Conservation (phyloP, 2,113 vertebrate genomes). For the Ancistrus triradiatus region DNA sequence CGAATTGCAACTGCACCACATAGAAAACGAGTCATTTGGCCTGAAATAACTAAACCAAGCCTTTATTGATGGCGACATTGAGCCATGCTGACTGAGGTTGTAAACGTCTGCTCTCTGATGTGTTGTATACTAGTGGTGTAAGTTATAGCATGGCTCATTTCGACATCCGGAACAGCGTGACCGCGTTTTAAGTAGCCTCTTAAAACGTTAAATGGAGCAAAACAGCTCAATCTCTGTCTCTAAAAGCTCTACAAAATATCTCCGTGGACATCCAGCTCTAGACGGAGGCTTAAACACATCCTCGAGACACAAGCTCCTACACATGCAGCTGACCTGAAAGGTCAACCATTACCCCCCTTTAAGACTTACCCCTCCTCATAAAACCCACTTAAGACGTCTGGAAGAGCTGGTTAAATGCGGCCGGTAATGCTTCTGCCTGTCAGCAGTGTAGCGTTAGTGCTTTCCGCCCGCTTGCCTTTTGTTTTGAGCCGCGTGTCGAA, state of each 20-base stretch:
- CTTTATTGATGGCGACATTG: too few relatives aligned
- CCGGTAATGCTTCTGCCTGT: constrained; percentile 6
- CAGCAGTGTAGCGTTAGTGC: constrained; percentile 11
- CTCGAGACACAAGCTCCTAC: constrained; percentile 15
- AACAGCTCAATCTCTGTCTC: not conserved
- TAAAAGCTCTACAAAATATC: constrained; percentile 11
- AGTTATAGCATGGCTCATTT: not conserved
- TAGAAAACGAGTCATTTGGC: too few relatives aligned
- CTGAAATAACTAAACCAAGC: too few relatives aligned
- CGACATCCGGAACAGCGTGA: not conserved
- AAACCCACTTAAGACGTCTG: constrained; percentile 15
- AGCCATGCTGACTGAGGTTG: not conserved
- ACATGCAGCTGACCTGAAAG: constrained; percentile 18
- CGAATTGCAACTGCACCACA: not conserved
- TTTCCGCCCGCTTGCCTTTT: not conserved
- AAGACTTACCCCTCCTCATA: constrained; percentile 16
- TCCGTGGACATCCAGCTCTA: not conserved
- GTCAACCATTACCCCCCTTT: constrained; percentile 15
- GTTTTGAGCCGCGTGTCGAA: too few relatives aligned
- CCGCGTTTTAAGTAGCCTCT: not conserved
- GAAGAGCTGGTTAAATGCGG: not conserved
- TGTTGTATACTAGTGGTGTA: not conserved
- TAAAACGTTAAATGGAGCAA: not conserved
- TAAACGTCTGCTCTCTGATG: not conserved
- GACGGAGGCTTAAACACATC: constrained; percentile 5